Evolutionary conservation across 2,888 invertebrate genomes (phyloP), one percentile per base, ranked within the genome.

Genomic region (Limnephilus marmoratus): DNA sequence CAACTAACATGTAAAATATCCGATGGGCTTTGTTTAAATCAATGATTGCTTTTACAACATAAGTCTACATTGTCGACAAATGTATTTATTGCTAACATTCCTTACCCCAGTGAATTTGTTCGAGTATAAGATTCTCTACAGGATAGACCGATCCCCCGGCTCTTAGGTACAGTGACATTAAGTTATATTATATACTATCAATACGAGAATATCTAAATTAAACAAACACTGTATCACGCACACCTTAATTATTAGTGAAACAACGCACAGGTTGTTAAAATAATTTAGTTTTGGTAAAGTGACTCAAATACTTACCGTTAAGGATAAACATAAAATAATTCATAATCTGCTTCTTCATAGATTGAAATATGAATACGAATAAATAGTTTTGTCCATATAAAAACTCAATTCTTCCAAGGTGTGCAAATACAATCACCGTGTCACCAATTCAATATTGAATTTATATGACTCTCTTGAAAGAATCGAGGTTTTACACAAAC

Each of bases 221-320:
- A 90, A 92, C 93, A 92, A 92, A 92, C 90, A 81, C 53, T 92
- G 93, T 90, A 93, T 88, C 92, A 92, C 93, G 90, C 85, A 93
- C 91, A 96, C 96, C 96, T 95, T 96, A 96, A 96, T 96, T 34
- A 96, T 96, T 18, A 31, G 9, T 0, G 24, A 41, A 15, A 83
- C 83, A 68, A 2, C 24, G 7, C 7, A 24, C 24, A n/a, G 53
- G 2, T n/a, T 68, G 1, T 68, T 9, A 68, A 68, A 9, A n/a
- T 68, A 68, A 68, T n/a, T 24, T 24, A 68, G 24, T 7, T 68
- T 68, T 7, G 9, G 24, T 9, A 24, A 68, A 24, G 5, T n/a
- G 0, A 68, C 24, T 24, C 12, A 45, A n/a, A 68, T n/a, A 68
- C 68, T 68, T n/a, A 18, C 9, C 24, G 7, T n/a, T 68, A 24